phyloP scores from a whole-genome alignment of 2,888 invertebrate genomes.

The Microplitis manilae region DNA sequence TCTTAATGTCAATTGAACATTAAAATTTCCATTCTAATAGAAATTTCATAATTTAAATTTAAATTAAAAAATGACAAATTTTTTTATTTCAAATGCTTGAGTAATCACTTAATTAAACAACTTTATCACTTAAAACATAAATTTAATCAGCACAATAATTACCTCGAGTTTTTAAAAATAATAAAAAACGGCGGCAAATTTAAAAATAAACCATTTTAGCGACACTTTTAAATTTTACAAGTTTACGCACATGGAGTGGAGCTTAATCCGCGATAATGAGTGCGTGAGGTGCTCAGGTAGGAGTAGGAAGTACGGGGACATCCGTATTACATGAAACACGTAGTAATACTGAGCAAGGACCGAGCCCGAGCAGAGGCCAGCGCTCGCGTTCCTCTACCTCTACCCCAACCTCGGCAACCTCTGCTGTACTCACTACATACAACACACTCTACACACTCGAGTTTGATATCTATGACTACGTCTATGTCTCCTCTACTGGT shows the following conservation, averaged over 20 bases:
- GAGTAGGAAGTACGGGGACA: slow-evolving; percentile 7
- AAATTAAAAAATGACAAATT: no score
- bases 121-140: background rate
- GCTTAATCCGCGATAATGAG: background rate
- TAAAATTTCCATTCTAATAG: no score
- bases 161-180: slow-evolving; percentile 1
- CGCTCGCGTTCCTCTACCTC: slow-evolving; percentile 23
- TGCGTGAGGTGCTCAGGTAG: background rate
- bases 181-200: background rate
- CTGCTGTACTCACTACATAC: slow-evolving; percentile 13
- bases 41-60: no score
- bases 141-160: slow-evolving; percentile 4
- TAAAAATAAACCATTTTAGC: no score
- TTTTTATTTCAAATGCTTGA: slow-evolving; percentile 18
- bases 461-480: background rate
- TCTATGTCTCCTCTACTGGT: slow-evolving; percentile 11
- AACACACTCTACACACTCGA: background rate
- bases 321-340: slow-evolving; percentile 16
- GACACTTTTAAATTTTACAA: no score
- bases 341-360: slow-evolving; percentile 27
- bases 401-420: background rate
- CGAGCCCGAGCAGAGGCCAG: slow-evolving; percentile 21
- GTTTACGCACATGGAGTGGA: background rate
- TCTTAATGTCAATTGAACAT: no score
- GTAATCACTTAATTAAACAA: slow-evolving; percentile 18